phyloP scores from a whole-genome alignment of 2,888 invertebrate genomes.

The Synergus laeviventris region DNA sequence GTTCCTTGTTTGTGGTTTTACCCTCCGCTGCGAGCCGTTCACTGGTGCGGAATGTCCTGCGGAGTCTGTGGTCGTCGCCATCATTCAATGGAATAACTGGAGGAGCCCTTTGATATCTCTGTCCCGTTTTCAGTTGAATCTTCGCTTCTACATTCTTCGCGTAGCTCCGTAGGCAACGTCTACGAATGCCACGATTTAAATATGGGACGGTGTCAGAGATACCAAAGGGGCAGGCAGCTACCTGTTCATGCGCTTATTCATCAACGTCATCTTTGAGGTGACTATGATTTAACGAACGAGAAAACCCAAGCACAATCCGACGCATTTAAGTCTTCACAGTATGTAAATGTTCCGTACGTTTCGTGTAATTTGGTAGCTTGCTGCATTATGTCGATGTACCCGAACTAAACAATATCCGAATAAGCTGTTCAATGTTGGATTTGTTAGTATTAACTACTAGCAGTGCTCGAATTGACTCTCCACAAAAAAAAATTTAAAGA shows the following conservation, averaged over 20 bases:
- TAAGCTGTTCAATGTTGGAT: conserved; percentile 19
- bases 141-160: conserved; percentile 50
- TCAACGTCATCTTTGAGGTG: conserved; percentile 69
- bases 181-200: conserved; percentile 72
- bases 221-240: conserved; percentile 74
- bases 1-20: conserved; percentile 98
- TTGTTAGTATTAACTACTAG: conserved; percentile 36
- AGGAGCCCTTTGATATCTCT: conserved; percentile 75
- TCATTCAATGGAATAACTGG: conserved; percentile 74
- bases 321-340: conserved; percentile 59
- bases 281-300: conserved; percentile 45
- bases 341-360: conserved; percentile 65
- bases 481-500: neutral
- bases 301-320: conserved; percentile 54
- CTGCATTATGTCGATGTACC: conserved; percentile 57
- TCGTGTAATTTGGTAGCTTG: conserved; percentile 64
- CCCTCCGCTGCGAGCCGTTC: conserved; percentile 89
- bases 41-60: conserved; percentile 88
- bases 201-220: conserved; percentile 73
- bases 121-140: conserved; percentile 67
- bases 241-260: conserved; percentile 74
- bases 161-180: conserved; percentile 68
- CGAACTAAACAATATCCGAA: conserved; percentile 54
- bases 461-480: conserved; percentile 29
- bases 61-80: conserved; percentile 91